phyloP scores from a whole-genome alignment of 2,888 invertebrate genomes.

The Cheilosia urbana region DNA sequence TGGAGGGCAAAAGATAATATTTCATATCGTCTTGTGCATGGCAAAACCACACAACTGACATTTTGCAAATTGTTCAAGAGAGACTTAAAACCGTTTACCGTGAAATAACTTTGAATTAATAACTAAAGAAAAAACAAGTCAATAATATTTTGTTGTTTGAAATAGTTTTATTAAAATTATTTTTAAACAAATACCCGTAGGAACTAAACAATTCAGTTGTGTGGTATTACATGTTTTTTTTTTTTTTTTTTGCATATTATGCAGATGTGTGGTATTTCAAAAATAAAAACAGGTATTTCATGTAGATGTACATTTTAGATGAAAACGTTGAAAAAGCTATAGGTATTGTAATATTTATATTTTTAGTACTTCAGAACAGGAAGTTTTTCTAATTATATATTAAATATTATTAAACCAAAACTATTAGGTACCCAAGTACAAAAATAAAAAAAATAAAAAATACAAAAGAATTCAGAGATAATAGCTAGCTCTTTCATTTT shows the following conservation, averaged over 20 bases:
- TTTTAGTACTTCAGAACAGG: not conserved
- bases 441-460: not conserved
- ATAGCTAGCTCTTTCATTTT: slow-evolving; percentile 2
- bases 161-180: not conserved
- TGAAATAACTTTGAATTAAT: not conserved
- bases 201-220: not conserved
- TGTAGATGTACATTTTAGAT: not conserved
- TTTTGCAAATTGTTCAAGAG: too few relatives aligned
- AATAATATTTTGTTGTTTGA: not conserved
- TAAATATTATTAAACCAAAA: not conserved
- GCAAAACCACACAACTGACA: too few relatives aligned
- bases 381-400: not conserved
- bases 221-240: not conserved
- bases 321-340: not conserved
- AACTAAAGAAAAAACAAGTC: not conserved
- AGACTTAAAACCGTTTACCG: too few relatives aligned
- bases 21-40: too few relatives aligned
- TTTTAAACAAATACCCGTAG: not conserved
- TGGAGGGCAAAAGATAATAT: too few relatives aligned
- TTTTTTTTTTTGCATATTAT: not conserved
- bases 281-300: not conserved
- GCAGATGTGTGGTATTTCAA: slow-evolving; percentile 5
- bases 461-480: not conserved
- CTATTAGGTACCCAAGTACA: not conserved
- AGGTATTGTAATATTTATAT: not conserved